Conservation (phyloP, 2,113 vertebrate species). For the Prochilodus magdalenae region DNA sequence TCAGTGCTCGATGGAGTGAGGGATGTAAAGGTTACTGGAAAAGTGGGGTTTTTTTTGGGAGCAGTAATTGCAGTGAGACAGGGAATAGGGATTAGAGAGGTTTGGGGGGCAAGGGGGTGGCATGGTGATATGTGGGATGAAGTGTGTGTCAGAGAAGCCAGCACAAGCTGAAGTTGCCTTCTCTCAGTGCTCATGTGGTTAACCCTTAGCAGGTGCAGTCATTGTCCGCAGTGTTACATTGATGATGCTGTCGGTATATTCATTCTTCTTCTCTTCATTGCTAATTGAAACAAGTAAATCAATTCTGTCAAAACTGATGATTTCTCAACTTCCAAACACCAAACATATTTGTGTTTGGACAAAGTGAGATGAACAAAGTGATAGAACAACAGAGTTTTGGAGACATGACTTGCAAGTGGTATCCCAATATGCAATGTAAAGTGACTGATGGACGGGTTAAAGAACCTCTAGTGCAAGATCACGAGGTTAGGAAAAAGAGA, state of each 20-base stretch:
- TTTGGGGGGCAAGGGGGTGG: background rate
- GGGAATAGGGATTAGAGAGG: slow-evolving; percentile 19
- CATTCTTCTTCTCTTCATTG: no score
- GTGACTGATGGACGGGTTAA: no score
- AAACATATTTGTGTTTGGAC: no score
- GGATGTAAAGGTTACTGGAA: slow-evolving; percentile 39
- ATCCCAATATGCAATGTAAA: no score
- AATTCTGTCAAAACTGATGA: no score
- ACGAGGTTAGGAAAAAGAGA: no score
- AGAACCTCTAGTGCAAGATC: no score
- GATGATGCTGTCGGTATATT: background rate
- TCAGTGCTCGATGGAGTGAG: slow-evolving; percentile 26
- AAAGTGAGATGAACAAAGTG: no score
- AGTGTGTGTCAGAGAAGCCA: background rate
- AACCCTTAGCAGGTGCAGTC: background rate
- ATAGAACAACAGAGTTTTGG: no score
- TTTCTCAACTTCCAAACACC: no score
- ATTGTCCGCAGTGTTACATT: background rate
- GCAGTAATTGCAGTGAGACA: slow-evolving; percentile 19
- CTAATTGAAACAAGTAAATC: no score
- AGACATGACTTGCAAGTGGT: no score
- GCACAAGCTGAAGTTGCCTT: slow-evolving; percentile 4
- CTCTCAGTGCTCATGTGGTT: background rate
- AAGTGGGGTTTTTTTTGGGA: slow-evolving; percentile 15
- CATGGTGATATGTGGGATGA: background rate